Evolutionary conservation across 2,797 vertebrate species (phyloP).

Genomic region (Scleropages formosus): DNA sequence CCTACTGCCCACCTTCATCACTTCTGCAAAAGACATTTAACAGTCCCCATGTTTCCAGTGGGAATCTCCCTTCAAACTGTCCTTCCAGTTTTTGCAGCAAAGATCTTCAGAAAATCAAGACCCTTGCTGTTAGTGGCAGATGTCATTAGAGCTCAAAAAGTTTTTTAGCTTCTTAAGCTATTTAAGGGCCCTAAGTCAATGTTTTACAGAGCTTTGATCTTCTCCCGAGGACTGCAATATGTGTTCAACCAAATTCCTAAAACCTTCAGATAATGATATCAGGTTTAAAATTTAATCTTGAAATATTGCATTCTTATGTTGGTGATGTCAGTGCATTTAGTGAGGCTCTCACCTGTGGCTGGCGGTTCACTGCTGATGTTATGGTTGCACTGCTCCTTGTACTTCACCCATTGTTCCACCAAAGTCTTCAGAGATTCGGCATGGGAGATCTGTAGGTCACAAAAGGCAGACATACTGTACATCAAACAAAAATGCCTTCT

Average conservation of each 20-base stretch:
- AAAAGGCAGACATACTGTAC: neutral
- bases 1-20: neutral
- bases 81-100: too few relatives aligned
- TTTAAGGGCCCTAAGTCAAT: neutral
- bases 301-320: neutral
- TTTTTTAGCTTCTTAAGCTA: too few relatives aligned
- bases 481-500: neutral
- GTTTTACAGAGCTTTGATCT: neutral
- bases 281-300: neutral
- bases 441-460: conserved; percentile 60
- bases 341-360: conserved; percentile 65
- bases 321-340: neutral
- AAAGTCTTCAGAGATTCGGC: conserved; percentile 74
- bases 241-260: too few relatives aligned
- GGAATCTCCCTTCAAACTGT: too few relatives aligned
- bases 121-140: too few relatives aligned
- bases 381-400: conserved; percentile 76
- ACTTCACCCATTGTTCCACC: conserved; percentile 78
- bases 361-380: conserved; percentile 78
- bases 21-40: neutral
- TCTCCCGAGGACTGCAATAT: too few relatives aligned
- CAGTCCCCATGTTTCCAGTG: neutral
- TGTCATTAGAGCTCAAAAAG: too few relatives aligned
- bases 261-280: too few relatives aligned
- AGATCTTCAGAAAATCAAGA: too few relatives aligned